A percentile compares a stretch with the other conserved stretches of the same genome.
These are phyloP conservation scores for Bathybates hornii DNA, from an alignment of 2,113 vertebrate genomes.

Conservation along the genomic window DNA sequence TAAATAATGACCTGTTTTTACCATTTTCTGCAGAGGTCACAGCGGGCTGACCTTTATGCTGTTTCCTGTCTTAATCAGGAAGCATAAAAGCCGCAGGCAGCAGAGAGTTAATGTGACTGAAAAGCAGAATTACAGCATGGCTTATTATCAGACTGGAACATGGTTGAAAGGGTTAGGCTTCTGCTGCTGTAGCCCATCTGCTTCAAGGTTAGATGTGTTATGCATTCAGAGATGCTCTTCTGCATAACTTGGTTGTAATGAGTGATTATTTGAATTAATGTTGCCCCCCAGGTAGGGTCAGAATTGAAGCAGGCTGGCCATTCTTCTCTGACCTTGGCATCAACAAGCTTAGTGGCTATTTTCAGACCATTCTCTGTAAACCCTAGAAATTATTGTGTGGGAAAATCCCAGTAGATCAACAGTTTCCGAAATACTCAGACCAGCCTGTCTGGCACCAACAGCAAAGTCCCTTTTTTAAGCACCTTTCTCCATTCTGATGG, in stretches of 20 bases:
- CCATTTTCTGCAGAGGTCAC: neutral
- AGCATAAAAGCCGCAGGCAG: neutral
- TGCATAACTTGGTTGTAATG: neutral
- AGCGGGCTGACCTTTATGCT: neutral
- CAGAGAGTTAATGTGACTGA: conserved; percentile 32
- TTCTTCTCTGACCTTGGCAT: neutral
- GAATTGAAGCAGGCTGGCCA: neutral
- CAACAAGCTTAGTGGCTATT: neutral
- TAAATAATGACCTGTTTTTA: neutral
- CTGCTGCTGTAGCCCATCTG: neutral
- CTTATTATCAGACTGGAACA: neutral
- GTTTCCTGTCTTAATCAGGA: neutral
- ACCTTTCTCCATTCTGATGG: neutral
- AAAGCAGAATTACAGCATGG: neutral
- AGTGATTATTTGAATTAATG: neutral
- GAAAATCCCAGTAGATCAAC: neutral
- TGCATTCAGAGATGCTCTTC: neutral
- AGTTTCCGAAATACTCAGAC: neutral
- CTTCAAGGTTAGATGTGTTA: neutral
- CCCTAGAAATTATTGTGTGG: neutral
- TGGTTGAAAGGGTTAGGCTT: neutral
- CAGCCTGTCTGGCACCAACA: neutral
- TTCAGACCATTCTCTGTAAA: neutral
- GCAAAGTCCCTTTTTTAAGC: neutral
- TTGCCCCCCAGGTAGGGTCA: neutral